A percentile compares a stretch with the other conserved stretches of the same genome.
Evolutionary conservation across 2,888 invertebrate species (phyloP).

Genomic region (Neoascia interrupta): DNA sequence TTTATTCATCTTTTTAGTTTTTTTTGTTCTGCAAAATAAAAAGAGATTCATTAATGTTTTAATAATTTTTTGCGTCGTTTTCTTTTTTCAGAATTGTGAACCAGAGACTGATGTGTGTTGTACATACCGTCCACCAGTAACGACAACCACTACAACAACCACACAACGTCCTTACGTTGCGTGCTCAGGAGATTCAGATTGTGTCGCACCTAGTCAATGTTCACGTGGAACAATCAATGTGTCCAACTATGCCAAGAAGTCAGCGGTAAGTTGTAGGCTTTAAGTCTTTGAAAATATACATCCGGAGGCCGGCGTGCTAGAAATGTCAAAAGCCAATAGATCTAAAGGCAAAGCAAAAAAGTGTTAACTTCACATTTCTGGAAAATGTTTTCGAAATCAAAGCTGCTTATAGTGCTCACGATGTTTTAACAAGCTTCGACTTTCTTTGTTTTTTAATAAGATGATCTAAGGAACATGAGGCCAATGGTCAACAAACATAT

Average conservation of each 20-base stretch:
- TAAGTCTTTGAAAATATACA: background rate
- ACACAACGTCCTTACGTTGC: slow-evolving; percentile 73
- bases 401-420: no score
- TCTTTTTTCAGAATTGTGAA: slow-evolving; percentile 79
- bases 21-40: no score
- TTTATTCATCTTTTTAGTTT: slow-evolving; percentile 71
- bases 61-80: no score
- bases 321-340: no score
- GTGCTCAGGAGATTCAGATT: slow-evolving; percentile 76
- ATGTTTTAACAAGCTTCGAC: no score
- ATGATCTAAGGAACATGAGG: no score
- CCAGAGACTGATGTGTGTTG: slow-evolving; percentile 79
- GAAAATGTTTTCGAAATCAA: no score
- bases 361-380: no score
- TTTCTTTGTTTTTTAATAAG: no score
- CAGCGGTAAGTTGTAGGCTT: slow-evolving; percentile 77
- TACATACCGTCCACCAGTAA: slow-evolving; percentile 75
- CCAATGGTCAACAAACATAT: no score
- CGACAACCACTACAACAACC: slow-evolving; percentile 73
- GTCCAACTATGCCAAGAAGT: slow-evolving; percentile 74
- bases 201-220: slow-evolving; percentile 77
- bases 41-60: no score
- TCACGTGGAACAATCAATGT: slow-evolving; percentile 76
- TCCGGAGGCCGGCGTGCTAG: background rate
- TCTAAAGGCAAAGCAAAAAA: no score